Evolutionary conservation across 2,888 invertebrate genomes (phyloP).

Genomic region (Acronicta alni): DNA sequence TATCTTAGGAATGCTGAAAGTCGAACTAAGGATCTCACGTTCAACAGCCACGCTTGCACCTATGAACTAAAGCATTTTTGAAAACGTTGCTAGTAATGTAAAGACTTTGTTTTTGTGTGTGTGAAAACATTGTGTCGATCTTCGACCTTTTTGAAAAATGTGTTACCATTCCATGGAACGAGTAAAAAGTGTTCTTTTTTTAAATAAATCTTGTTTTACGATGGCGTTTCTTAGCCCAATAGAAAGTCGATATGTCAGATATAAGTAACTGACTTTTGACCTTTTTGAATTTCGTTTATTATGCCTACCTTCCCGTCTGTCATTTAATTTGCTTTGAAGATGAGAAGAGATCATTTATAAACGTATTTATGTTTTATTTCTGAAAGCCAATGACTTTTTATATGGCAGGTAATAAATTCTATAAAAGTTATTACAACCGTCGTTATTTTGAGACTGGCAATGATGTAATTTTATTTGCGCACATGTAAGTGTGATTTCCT

Average conservation of each 20-base stretch:
- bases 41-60: no score
- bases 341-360: neutral
- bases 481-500: conserved; percentile 15
- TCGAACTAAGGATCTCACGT: no score
- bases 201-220: no score
- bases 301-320: neutral
- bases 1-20: no score
- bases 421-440: conserved; percentile 12
- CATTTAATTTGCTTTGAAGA: neutral
- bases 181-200: no score
- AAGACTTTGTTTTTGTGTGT: neutral
- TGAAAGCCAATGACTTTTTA: conserved; percentile 7
- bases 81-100: no score
- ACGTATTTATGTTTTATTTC: conserved; percentile 1
- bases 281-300: neutral
- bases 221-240: no score
- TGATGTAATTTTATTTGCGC: conserved; percentile 23
- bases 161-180: no score
- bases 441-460: conserved; percentile 8
- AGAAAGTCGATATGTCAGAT: neutral
- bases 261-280: neutral
- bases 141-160: conserved; percentile 5
- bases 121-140: conserved; percentile 12
- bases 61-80: no score
- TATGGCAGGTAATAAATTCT: conserved; percentile 11